Percentiles rank a stretch among this genome's conserved stretches.
These are phyloP conservation scores for Bombus superbus DNA, from an alignment of 1,140 invertebrate genomes.

Conservation along the genomic window DNA sequence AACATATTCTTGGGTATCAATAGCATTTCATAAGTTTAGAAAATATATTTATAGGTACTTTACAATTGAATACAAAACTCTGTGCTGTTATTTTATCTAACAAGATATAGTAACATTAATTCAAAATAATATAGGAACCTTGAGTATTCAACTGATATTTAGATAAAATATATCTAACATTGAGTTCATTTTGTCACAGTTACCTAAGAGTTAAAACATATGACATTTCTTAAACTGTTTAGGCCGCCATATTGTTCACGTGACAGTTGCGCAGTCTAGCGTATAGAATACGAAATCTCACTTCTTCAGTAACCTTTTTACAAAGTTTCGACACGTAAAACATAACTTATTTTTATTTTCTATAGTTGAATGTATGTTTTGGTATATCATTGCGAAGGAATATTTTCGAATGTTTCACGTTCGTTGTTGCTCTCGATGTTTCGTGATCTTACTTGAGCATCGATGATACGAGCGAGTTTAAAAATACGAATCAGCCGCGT, in stretches of 20 bases:
- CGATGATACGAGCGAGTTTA: not conserved
- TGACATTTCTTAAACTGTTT: not conserved
- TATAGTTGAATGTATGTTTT: not conserved
- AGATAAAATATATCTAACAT: too few species aligned
- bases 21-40: too few species aligned
- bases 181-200: too few species aligned
- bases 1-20: too few species aligned
- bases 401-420: not conserved
- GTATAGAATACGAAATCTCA: not conserved
- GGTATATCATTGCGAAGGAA: not conserved
- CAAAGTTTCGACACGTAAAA: not conserved
- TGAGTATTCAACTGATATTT: too few species aligned
- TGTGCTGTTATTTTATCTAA: too few species aligned
- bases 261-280: not conserved
- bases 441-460: not conserved
- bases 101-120: too few species aligned
- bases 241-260: not conserved
- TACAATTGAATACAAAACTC: too few species aligned
- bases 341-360: not conserved
- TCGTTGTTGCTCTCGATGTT: not conserved
- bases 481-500: conserved; percentile 10
- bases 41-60: too few species aligned
- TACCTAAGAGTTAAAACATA: too few species aligned
- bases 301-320: not conserved
- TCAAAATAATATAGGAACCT: too few species aligned